Conservation (phyloP, 2,888 invertebrate species). For the Lasioglossum lativentre region DNA sequence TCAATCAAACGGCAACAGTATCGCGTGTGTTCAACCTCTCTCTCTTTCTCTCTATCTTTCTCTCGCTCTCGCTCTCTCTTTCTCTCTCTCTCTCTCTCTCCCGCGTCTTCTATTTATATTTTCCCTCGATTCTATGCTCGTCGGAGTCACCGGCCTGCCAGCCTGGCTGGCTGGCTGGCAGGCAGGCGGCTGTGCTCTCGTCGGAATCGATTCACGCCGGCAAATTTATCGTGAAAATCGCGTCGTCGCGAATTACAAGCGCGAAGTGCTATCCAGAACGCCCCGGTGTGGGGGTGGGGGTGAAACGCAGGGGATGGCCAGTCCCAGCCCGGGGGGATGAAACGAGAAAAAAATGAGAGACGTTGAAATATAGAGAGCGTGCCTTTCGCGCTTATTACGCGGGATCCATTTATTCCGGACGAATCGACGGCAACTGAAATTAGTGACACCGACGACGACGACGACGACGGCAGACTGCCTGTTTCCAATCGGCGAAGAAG, state of each 20-base stretch:
- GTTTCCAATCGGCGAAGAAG: conserved; percentile 34
- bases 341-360: conserved; percentile 5
- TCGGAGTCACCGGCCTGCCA: conserved; percentile 25
- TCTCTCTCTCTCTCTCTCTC: background rate
- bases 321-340: background rate
- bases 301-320: background rate
- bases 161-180: background rate
- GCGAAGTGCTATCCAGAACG: background rate
- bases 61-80: background rate
- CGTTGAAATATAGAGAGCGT: conserved; percentile 6
- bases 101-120: conserved; percentile 51
- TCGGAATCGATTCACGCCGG: conserved; percentile 32
- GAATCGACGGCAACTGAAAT: conserved; percentile 60
- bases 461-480: background rate
- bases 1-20: conserved; percentile 46
- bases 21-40: conserved; percentile 22
- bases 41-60: background rate
- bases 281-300: no score
- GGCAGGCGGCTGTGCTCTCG: background rate
- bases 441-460: conserved; percentile 29
- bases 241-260: conserved; percentile 31
- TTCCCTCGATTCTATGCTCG: conserved; percentile 30
- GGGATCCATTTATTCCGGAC: conserved; percentile 46
- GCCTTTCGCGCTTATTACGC: conserved; percentile 37
- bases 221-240: conserved; percentile 51